Conservation (phyloP, 2,888 invertebrate genomes). For the Campoplex capitator region DNA sequence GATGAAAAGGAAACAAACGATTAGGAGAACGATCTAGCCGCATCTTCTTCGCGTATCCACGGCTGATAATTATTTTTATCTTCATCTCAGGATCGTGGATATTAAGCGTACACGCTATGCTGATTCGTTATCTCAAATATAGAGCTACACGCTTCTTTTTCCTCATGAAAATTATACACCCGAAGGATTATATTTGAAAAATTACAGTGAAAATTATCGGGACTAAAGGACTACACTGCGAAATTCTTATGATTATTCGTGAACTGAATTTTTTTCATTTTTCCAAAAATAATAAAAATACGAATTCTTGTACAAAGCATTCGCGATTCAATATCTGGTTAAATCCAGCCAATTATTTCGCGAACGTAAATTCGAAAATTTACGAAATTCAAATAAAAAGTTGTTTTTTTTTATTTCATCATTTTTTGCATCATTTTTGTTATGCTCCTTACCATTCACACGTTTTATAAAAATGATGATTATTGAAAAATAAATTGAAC, state of each 20-base stretch:
- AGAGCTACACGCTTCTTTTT: slow-evolving; percentile 8
- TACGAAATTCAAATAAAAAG: too few species aligned
- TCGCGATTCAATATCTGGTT: background rate
- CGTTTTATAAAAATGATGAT: background rate
- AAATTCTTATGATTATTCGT: background rate
- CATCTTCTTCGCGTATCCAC: slow-evolving; percentile 55
- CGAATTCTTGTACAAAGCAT: background rate
- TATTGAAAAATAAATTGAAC: too few species aligned
- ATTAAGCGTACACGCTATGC: slow-evolving; percentile 43
- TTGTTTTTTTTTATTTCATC: too few species aligned
- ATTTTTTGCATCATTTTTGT: too few species aligned
- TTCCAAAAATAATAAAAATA: background rate
- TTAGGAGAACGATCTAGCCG: slow-evolving; percentile 71
- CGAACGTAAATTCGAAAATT: too few species aligned
- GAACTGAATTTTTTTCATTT: background rate
- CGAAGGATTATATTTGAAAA: background rate
- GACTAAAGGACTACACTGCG: background rate
- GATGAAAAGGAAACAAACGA: slow-evolving; percentile 71
- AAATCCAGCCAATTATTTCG: background rate
- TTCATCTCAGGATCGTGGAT: slow-evolving; percentile 76
- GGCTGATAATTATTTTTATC: slow-evolving; percentile 82
- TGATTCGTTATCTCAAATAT: slow-evolving; percentile 48
- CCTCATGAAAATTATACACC: background rate
- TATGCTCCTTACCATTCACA: background rate
- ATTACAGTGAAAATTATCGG: background rate